Base-by-base conservation (phyloP, 2,888 invertebrate species). In the Cylindroiulus punctatus region DNA sequence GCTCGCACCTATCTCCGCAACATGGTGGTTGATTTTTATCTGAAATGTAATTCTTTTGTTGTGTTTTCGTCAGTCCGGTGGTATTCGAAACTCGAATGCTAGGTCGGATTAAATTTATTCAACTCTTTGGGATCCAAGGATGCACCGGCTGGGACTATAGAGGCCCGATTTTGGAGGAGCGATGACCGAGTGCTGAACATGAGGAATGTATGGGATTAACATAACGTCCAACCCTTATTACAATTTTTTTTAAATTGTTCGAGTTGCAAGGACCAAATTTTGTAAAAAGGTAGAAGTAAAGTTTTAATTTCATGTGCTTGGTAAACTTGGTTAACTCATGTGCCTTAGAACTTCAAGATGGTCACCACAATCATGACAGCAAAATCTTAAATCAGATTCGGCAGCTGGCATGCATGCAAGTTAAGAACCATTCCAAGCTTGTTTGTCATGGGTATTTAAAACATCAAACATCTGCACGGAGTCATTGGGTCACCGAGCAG, bases 21-120 rank as follows among this genome's bases (percentile, higher is more conserved):
- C 26, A 65, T n/a, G 65, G 65, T 65, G 26, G n/a, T 65, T 65
- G 65, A 65, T 65, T 65, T 65, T 65, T 65, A 65, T 65, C 65
- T 65, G 26, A 65, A 65, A 65, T 65, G n/a, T 65, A 65, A 65
- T 65, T 65, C 65, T 65, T 65, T 65, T 65, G 65, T 65, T 65
- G 26, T 12, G 26, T 65, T 65, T 26, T 65, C 26, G 14, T 14
- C 65, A 65, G 65, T 65, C 57, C 65, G 65, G 22, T 26, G 65
- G 26, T 65, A 26, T 65, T 65, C 65, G n/a, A 65, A 26, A 65
- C 26, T 8, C 7, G 26, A 65, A 65, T 12, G 26, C 26, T 65
- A 57, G 22, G 57, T 65, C 26, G 26, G 65, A 65, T 65, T 65
- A 65, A 26, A 65, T 65, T 65, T 65, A 12, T 12, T 65, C 26